These are phyloP conservation scores for Cephus pygmeus DNA, from an alignment of 2,888 invertebrate species.

Conservation along the genomic window DNA sequence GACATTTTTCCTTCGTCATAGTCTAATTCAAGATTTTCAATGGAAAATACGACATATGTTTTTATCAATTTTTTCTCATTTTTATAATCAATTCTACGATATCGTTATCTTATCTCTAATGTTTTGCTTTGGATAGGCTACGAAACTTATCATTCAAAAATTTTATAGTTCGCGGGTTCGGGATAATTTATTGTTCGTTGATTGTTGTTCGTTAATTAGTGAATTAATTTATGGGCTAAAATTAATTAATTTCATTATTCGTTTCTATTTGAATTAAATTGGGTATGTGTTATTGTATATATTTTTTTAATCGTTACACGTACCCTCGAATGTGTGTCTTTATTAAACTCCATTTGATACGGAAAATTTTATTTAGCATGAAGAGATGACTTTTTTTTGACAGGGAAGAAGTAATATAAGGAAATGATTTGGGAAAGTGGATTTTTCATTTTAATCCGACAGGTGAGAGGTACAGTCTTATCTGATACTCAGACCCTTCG, in stretches of 20 bases:
- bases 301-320: too few relatives aligned
- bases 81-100: background rate
- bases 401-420: background rate
- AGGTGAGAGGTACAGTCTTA: background rate
- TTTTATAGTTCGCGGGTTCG: too few relatives aligned
- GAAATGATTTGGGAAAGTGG: background rate
- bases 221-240: too few relatives aligned
- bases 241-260: too few relatives aligned
- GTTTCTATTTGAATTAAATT: too few relatives aligned
- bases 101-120: too few relatives aligned
- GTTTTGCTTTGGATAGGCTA: too few relatives aligned
- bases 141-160: too few relatives aligned
- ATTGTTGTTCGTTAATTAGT: too few relatives aligned
- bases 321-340: background rate
- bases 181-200: too few relatives aligned
- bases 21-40: background rate
- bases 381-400: background rate
- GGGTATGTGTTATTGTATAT: too few relatives aligned
- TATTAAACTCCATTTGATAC: background rate
- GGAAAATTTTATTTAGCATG: background rate
- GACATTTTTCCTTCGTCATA: background rate
- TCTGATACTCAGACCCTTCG: background rate
- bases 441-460: background rate
- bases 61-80: background rate
- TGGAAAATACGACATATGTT: background rate